phyloP scores from a whole-genome alignment of 2,888 invertebrate genomes.

The Belgica antarctica region DNA sequence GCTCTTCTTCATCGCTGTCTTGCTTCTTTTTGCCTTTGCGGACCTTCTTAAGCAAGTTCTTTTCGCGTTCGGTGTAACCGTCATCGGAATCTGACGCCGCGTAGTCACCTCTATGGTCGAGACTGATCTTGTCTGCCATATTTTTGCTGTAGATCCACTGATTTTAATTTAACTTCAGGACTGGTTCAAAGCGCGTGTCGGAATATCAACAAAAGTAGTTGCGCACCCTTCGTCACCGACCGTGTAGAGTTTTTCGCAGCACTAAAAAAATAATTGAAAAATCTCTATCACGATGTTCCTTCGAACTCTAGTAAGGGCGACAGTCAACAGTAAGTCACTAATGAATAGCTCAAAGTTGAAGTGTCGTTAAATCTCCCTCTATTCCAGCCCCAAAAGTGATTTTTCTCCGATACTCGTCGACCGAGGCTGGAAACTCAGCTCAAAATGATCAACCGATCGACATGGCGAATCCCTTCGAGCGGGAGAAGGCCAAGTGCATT shows the following conservation, averaged over 20 bases:
- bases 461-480: slow-evolving; percentile 78
- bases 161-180: neutral
- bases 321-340: neutral
- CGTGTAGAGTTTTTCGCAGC: no score
- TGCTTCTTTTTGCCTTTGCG: slow-evolving; percentile 59
- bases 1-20: slow-evolving; percentile 62
- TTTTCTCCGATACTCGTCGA: slow-evolving; percentile 1
- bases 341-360: neutral
- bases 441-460: slow-evolving; percentile 54
- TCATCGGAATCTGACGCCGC: slow-evolving; percentile 70
- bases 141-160: neutral
- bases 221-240: no score
- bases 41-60: slow-evolving; percentile 61
- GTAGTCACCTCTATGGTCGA: slow-evolving; percentile 56
- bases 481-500: slow-evolving; percentile 71
- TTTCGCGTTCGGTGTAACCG: slow-evolving; percentile 68
- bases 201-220: no score
- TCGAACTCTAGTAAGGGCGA: neutral
- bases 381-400: neutral
- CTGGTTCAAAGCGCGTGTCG: no score
- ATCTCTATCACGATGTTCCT: no score
- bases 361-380: neutral
- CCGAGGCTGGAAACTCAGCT: neutral
- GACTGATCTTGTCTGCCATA: slow-evolving; percentile 49
- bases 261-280: no score